Conservation (phyloP, 2,797 vertebrate species). For the Vultur gryphus region DNA sequence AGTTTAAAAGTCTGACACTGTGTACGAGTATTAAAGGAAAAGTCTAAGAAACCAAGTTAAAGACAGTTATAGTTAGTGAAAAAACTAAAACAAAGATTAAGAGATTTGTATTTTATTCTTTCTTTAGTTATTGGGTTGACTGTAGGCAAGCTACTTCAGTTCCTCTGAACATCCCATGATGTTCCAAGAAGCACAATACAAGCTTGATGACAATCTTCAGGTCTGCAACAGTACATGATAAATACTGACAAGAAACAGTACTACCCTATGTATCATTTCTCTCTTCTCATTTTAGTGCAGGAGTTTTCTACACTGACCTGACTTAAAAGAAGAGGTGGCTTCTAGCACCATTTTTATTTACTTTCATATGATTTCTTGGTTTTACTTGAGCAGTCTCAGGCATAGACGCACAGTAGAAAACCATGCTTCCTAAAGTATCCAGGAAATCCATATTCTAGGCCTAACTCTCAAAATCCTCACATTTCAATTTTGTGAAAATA, state of each 20-base stretch:
- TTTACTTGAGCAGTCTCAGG: not conserved
- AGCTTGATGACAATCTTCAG: not conserved
- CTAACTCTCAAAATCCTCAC: not conserved
- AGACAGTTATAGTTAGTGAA: not conserved
- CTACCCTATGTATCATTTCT: not conserved
- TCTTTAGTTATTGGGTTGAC: not conserved
- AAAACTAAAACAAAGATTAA: not conserved
- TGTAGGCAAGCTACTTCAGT: not conserved
- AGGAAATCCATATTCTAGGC: not conserved
- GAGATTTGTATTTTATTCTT: not conserved
- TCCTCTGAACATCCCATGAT: not conserved
- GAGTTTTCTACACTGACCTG: not conserved
- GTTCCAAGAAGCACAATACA: not conserved
- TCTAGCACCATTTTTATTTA: not conserved
- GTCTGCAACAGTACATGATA: not conserved
- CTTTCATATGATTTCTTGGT: not conserved
- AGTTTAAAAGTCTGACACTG: not conserved
- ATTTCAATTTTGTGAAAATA: not conserved
- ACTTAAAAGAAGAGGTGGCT: not conserved
- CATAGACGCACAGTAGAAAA: not conserved
- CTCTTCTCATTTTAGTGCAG: not conserved
- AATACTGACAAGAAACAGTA: not conserved
- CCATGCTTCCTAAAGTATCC: not conserved
- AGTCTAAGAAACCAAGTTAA: not conserved
- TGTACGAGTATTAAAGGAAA: not conserved